Conservation (phyloP, 2,888 invertebrate genomes). For the Apamea epomidion region DNA sequence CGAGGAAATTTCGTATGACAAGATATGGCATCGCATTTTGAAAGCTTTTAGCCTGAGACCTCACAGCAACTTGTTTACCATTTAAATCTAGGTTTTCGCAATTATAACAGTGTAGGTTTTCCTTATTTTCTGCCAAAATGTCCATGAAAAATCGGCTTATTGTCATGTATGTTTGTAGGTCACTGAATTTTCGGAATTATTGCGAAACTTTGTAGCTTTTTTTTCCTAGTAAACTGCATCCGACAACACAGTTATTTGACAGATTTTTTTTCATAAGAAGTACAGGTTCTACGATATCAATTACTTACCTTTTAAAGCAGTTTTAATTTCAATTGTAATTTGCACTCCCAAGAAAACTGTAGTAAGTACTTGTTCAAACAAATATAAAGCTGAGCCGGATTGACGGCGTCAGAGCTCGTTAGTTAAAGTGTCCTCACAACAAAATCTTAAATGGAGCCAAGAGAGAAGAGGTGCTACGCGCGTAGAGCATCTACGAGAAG, state of each 20-base stretch:
- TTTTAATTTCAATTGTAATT: slow-evolving; percentile 22
- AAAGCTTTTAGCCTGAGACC: no score
- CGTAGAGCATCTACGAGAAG: slow-evolving; percentile 38
- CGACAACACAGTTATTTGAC: neutral
- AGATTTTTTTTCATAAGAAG: neutral
- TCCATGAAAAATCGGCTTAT: neutral
- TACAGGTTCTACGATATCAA: neutral
- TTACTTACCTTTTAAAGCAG: neutral
- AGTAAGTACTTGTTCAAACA: slow-evolving; percentile 52
- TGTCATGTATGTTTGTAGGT: neutral
- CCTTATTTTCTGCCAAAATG: neutral
- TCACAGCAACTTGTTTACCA: neutral
- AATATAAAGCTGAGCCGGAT: slow-evolving; percentile 69
- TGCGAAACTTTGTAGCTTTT: neutral
- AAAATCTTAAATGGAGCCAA: slow-evolving; percentile 68
- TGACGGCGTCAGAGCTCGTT: slow-evolving; percentile 73
- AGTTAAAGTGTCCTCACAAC: slow-evolving; percentile 74
- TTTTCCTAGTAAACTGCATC: no score
- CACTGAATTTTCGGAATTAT: no score
- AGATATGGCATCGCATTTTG: no score
- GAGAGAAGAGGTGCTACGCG: slow-evolving; percentile 52
- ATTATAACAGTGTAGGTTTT: neutral
- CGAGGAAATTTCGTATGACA: no score
- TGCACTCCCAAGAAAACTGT: slow-evolving; percentile 13
- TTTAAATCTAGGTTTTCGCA: neutral